Conservation (phyloP, 1,140 invertebrate genomes). For the Eciton burchellii region DNA sequence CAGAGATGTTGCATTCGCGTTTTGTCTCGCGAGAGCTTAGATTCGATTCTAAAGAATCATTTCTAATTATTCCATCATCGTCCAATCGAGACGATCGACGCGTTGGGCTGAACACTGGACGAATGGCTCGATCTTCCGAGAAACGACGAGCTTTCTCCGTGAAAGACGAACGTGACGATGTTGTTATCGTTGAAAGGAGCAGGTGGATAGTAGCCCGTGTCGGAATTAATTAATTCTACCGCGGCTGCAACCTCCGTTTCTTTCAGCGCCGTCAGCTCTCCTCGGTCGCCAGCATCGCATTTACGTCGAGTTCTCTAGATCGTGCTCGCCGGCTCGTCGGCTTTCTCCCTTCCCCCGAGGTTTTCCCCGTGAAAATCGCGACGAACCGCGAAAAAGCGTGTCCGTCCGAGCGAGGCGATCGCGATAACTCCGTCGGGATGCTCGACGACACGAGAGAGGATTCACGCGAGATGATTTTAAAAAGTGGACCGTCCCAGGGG, state of each 20-base stretch:
- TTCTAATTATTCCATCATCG: slow-evolving; percentile 39
- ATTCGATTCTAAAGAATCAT: not conserved
- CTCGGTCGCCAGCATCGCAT: slow-evolving; percentile 11
- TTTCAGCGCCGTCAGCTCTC: slow-evolving; percentile 48
- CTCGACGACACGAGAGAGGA: slow-evolving; percentile 48
- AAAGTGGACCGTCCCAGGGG: slow-evolving; percentile 14
- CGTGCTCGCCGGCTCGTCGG: slow-evolving; percentile 13
- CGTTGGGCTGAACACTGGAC: too few relatives aligned
- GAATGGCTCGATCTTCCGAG: not conserved
- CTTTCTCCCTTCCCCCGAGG: not conserved
- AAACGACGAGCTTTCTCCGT: slow-evolving; percentile 22
- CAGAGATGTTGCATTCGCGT: not conserved
- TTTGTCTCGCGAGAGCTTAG: not conserved
- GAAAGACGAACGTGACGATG: slow-evolving; percentile 15
- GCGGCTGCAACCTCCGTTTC: slow-evolving; percentile 5
- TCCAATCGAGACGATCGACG: slow-evolving; percentile 17
- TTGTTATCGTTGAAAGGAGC: slow-evolving; percentile 20
- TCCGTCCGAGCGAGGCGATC: slow-evolving; percentile 49
- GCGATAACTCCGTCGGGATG: slow-evolving; percentile 62
- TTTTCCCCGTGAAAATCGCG: slow-evolving; percentile 27
- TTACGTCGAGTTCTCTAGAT: slow-evolving; percentile 25
- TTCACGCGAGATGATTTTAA: slow-evolving; percentile 53
- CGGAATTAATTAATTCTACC: slow-evolving; percentile 68
- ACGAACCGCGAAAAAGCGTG: slow-evolving; percentile 62
- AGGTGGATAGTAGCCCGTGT: slow-evolving; percentile 22